phyloP scores from a whole-genome alignment of 2,888 invertebrate species.

The Rosalia funebris region DNA sequence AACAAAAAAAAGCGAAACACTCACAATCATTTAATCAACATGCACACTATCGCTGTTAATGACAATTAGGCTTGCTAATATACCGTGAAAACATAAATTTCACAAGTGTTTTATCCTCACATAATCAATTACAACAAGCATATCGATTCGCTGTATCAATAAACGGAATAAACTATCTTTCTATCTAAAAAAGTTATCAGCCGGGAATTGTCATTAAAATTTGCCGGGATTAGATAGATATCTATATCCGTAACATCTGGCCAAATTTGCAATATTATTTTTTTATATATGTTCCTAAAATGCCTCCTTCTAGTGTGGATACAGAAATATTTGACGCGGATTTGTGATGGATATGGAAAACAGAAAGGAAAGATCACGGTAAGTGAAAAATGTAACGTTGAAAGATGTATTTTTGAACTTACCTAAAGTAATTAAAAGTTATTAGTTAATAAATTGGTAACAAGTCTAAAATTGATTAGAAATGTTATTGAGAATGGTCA shows the following conservation, averaged over 20 bases:
- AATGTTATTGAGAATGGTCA: too few species aligned
- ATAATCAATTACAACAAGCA: slow-evolving; percentile 2
- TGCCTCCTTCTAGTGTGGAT: not conserved
- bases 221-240: slow-evolving; percentile 20
- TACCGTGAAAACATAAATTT: not conserved
- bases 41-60: not conserved
- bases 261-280: slow-evolving; percentile 19
- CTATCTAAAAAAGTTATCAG: slow-evolving; percentile 21
- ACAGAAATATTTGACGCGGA: not conserved
- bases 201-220: slow-evolving; percentile 16
- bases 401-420: too few species aligned
- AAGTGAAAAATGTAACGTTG: too few species aligned
- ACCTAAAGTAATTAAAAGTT: too few species aligned
- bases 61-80: slow-evolving; percentile 17
- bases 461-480: too few species aligned
- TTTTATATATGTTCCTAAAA: slow-evolving; percentile 10
- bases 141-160: slow-evolving; percentile 12
- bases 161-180: slow-evolving; percentile 2
- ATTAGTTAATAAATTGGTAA: too few species aligned
- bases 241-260: slow-evolving; percentile 26
- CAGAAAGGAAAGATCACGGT: not conserved
- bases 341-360: slow-evolving; percentile 8
- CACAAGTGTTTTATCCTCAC: not conserved
- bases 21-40: not conserved
- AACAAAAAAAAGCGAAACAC: not conserved